phyloP scores from a whole-genome alignment of 2,888 invertebrate species.

The Andrena praecox region DNA sequence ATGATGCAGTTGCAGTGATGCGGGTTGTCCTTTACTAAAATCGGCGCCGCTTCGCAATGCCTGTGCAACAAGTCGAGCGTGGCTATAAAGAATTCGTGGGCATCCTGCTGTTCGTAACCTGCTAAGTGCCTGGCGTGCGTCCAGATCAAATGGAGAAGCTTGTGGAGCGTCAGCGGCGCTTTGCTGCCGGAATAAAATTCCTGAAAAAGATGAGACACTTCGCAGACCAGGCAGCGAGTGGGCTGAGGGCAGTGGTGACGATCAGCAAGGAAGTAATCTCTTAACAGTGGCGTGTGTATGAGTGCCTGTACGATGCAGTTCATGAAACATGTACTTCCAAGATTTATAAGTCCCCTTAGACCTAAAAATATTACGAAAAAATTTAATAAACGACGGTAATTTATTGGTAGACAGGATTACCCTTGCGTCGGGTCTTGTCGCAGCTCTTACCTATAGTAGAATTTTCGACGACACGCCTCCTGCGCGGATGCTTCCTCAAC shows the following conservation, averaged over 20 bases:
- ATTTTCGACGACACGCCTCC: constrained; percentile 92
- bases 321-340: constrained; percentile 99
- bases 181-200: constrained; percentile 97
- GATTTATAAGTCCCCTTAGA: constrained; percentile 96
- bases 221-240: constrained; percentile 96
- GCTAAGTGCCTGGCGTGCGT: constrained; percentile 97
- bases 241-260: constrained; percentile 94
- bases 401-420: not conserved
- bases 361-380: constrained; percentile 85
- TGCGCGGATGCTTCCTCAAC: constrained; percentile 90
- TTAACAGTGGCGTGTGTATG: constrained; percentile 96
- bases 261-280: constrained; percentile 98
- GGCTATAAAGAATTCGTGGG: constrained; percentile 99
- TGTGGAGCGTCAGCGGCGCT: constrained; percentile 94
- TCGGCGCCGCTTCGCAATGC: constrained; percentile 88
- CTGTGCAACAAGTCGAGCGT: constrained; percentile 96
- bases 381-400: constrained; percentile 17
- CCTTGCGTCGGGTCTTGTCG: not conserved
- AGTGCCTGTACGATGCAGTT: constrained; percentile 97
- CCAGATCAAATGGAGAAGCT: constrained; percentile 97
- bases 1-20: constrained; percentile 96
- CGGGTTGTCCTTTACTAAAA: constrained; percentile 83
- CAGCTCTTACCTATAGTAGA: constrained; percentile 89
- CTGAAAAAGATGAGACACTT: constrained; percentile 97
- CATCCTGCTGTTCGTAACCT: constrained; percentile 99